Base-by-base conservation (phyloP, 2,888 invertebrate species). In the Caenorhabditis sulstoni region DNA sequence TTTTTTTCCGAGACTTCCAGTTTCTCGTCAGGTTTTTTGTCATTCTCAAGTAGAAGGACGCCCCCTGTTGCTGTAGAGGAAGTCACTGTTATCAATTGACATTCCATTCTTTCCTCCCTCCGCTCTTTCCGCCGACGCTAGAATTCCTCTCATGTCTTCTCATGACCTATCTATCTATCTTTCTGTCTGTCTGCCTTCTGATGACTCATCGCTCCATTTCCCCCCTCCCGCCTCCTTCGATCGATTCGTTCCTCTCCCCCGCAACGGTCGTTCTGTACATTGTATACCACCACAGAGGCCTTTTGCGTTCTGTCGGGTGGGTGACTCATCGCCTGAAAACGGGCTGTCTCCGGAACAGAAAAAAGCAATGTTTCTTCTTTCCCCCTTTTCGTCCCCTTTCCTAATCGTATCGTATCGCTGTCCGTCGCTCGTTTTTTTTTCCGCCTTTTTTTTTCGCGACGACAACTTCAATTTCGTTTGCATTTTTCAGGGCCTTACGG, bases 401-500 rank as follows among this genome's bases (percentile, higher is more conserved):
- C 29, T 29, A 14, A 52, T 53, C 35, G 37, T 62, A 45, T 57
- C 55, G 55, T 37, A 29, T 7, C 3, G 7, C 29, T 16, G n/a
- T n/a, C 39, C 3, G 20, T 29, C 55, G 39, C 23, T n/a, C 23
- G 52, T 53, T 5, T 53, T 7, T n/a, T 66, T 3, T 18, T 57
- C 41, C 35, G 45, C 29, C 11, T 41, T 35, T 41, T n/a, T 14
- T 20, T 14, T 41, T 12, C 22, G 5, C 37, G n/a, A n/a, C 29
- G 29, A 7, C 29, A 29, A 29, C 29, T 39, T 41, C 50, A 18
- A 16, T 14, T 49, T 35, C 29, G 14, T 59, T 57, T 80, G 77
- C 29, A 22, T 59, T 57, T 80, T 80, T n/a, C 78, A 80, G 80
- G 79, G 67, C 49, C 68, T 70, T 57, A 82, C 82, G 82, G 80